Evolutionary conservation across 2,797 vertebrate genomes (phyloP).

Genomic region (Enteromius unitaeniatus): DNA sequence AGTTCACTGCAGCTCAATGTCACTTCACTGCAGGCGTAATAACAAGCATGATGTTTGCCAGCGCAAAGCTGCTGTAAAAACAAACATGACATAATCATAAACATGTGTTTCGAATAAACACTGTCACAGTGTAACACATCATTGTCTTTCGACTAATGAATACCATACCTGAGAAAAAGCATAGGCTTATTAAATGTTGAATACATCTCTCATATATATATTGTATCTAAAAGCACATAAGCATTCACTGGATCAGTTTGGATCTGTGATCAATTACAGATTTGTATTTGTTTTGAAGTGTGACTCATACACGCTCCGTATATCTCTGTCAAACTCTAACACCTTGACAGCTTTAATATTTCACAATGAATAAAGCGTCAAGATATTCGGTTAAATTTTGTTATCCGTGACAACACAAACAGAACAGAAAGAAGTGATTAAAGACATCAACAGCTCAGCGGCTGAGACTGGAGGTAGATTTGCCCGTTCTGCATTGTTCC

Average conservation of each 20-base stretch:
- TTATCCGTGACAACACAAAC: conserved; percentile 28
- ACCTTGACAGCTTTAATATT: conserved; percentile 40
- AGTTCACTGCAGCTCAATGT: conserved; percentile 21
- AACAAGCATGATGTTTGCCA: conserved; percentile 20
- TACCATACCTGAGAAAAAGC: not conserved
- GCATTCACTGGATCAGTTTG: not conserved
- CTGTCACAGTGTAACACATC: not conserved
- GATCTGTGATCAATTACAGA: not conserved
- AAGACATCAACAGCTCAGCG: conserved; percentile 24
- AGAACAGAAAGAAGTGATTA: conserved; percentile 26
- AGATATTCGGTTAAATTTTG: conserved; percentile 18
- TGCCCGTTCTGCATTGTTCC: conserved; percentile 19
- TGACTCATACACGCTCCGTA: conserved; percentile 6
- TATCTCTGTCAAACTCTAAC: conserved; percentile 35
- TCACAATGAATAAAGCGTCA: conserved; percentile 24
- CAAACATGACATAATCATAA: conserved; percentile 6
- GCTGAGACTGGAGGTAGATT: not conserved
- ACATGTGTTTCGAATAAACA: not conserved
- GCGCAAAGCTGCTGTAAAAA: not conserved
- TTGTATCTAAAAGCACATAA: not conserved
- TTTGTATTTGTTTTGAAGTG: conserved; percentile 1
- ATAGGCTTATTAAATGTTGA: not conserved
- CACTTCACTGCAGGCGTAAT: conserved; percentile 19
- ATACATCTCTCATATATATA: not conserved
- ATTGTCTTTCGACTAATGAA: not conserved